Conservation (phyloP, 2,113 vertebrate genomes). For the Muntiacus muntjak region DNA sequence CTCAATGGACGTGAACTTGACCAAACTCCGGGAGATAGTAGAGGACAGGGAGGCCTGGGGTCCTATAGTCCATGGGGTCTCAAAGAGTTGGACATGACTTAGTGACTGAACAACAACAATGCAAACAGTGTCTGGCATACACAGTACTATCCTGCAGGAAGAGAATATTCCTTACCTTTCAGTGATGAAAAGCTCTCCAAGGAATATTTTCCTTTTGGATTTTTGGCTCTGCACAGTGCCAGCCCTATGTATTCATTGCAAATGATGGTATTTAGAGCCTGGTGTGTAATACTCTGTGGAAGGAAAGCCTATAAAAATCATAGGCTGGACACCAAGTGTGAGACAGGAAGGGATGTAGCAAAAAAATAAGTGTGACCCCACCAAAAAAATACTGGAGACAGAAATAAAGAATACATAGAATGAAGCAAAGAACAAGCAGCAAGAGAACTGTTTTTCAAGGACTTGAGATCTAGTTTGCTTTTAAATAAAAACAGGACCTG, state of each 20-base stretch:
- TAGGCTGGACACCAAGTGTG: neutral
- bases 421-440: neutral
- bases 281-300: neutral
- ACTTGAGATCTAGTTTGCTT: neutral
- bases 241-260: neutral
- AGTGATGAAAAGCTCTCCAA: neutral
- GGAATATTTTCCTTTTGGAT: neutral
- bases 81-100: neutral
- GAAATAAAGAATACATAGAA: neutral
- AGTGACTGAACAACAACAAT: neutral
- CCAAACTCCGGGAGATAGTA: fast-evolving
- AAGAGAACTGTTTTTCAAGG: neutral
- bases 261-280: neutral
- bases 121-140: neutral
- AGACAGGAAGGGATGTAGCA: neutral
- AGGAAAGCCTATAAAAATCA: neutral
- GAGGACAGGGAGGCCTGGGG: neutral
- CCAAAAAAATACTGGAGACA: neutral
- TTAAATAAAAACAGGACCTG: neutral
- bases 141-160: neutral
- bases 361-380: neutral
- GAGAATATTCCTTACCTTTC: neutral
- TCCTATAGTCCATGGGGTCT: neutral
- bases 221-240: neutral
- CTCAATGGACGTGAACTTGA: neutral